Base-by-base conservation (phyloP, 2,113 vertebrate genomes). In the Sprattus sprattus region DNA sequence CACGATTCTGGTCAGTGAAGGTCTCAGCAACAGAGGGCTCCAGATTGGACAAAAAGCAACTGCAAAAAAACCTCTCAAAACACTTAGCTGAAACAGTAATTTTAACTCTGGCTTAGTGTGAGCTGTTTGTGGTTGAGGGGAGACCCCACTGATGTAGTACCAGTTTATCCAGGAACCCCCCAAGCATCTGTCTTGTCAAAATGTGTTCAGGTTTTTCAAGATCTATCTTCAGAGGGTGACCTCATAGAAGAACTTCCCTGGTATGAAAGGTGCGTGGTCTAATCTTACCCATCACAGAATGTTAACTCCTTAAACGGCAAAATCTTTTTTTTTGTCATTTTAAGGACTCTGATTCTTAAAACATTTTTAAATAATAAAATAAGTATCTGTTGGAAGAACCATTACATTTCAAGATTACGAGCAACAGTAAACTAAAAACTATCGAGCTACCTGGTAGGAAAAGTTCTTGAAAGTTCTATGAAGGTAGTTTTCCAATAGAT, bases 191-290 rank as follows among this genome's bases (percentile, higher is more conserved):
- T 78, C 71, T 78, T 78, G 71, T 78, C 10, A 78, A 78, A 78
- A 78, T 78, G 71, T 78, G 71, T 78, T 78, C 71, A 78, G 71
- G 71, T 78, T 39, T 20, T 25, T 6, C 71, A 11, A 78, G 71
- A 78, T 39, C 71, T 78, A 39, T 78, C 71, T 39, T 78, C 71
- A 78, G 71, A 78, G 71, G 71, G 71, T 78, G 71, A 15, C 71
- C 71, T 78, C 71, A 78, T 78, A 78, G 71, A 78, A 78, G 71
- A 32, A 78, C 71, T 78, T 78, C 71, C 71, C 10, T 44, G 71
- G 28, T 78, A 78, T 15, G 25, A 28, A 78, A 78, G 71, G 71
- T 78, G 71, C 71, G 71, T 78, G 71, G 32, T 78, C 71, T 78
- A 78, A 78, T 15, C 71, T 78, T 78, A 39, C 71, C 13, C 71